Conservation (phyloP, 92 coral and sea anemone genomes). For the Palythoa grandis region DNA sequence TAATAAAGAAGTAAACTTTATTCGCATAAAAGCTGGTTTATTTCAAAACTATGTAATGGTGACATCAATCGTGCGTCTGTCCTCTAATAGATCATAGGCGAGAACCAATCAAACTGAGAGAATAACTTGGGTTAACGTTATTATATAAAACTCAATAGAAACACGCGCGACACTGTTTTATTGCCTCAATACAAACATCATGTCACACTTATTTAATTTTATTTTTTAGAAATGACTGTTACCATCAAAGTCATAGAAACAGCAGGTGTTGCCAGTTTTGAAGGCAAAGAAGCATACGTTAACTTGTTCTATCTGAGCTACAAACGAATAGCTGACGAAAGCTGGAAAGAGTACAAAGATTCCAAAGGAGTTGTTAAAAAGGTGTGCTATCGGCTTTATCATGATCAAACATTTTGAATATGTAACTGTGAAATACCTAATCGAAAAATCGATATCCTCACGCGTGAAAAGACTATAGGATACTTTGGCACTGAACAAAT, state of each 20-base stretch:
- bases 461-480: background rate
- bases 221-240: background rate
- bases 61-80: no score
- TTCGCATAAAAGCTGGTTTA: no score
- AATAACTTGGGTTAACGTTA: no score
- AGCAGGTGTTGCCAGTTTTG: background rate
- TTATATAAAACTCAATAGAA: no score
- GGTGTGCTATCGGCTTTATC: background rate
- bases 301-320: slow-evolving; percentile 6
- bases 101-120: no score
- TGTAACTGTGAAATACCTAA: background rate
- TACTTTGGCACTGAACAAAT: no score
- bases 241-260: slow-evolving; percentile 5
- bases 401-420: background rate
- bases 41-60: background rate
- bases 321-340: slow-evolving; percentile 1
- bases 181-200: background rate
- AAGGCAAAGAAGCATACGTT: slow-evolving; percentile 27
- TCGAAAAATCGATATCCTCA: background rate
- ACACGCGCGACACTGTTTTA: no score
- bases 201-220: background rate
- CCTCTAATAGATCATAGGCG: no score
- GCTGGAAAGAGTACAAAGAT: slow-evolving; percentile 1
- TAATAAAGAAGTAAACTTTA: no score
- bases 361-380: background rate